Evolutionary conservation across 2,888 invertebrate genomes (phyloP), one percentile per base, ranked within the genome.

Genomic region (Stenichneumon culpator): DNA sequence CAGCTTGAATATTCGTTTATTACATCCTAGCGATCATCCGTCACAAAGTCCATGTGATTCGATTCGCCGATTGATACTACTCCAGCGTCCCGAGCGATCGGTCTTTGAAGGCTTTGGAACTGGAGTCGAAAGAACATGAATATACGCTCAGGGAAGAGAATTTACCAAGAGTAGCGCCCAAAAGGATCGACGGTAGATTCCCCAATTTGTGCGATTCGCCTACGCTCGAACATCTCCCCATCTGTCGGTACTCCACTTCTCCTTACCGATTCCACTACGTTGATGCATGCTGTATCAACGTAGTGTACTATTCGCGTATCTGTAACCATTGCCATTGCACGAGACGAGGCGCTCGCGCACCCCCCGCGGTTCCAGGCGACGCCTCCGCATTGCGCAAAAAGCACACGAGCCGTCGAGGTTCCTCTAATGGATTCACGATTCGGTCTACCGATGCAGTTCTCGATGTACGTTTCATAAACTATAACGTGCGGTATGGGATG

Each of bases 311-410:
- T 57, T 67, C 32, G 70, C 36, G 19, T 32, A 68, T 63, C 36
- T 50, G n/a, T 68, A 63, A 63, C 67, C 39, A 47, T 25, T 63
- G 54, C 70, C 11, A 47, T 52, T 74, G 74, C 69, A 80, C 57
- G 50, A 65, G 44, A 28, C 39, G 78, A 74, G 69, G 50, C 69
- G 72, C 39, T 72, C 60, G 72, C 54, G 54, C 72, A 50, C 44
- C 67, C 44, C 63, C 69, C 47, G 78, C 67, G 73, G 25, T 25
- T 57, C 70, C 44, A 47, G 63, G 14, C 54, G 52, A 39, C 63
- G 50, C 60, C 44, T 79, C 82, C 57, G 79, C 82, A 82, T 84
- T 84, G 82, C 82, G 82, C 82, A 82, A 83, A 84, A 81, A 79
- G 19, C 57, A 39, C 32, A 47, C 73, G 50, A 74, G 68, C 4